Base-by-base conservation (phyloP, 2,888 invertebrate species). In the Macrophya alboannulata region DNA sequence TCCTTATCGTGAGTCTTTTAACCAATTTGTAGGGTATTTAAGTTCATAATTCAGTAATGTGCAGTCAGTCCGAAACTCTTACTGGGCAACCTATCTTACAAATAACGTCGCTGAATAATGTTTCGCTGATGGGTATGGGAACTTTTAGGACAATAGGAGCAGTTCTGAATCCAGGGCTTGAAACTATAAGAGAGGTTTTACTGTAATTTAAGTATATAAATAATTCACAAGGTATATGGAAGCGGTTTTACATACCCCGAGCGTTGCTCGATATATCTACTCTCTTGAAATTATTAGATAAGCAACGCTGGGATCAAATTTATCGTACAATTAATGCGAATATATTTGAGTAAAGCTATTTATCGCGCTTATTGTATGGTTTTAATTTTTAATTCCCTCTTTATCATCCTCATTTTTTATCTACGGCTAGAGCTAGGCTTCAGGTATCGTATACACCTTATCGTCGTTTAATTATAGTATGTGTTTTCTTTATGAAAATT, bases 311-410 rank as follows among this genome's bases (percentile, higher is more conserved):
- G 55, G n/a, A 55, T 0, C 55, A 55, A 55, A 55, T 55, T 55
- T 55, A 55, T 55, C 55, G n/a, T 55, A 55, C 17, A 55, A 55
- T 55, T 8, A 55, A 55, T 55, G n/a, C n/a, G n/a, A n/a, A n/a
- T n/a, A 55, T 51, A n/a, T 55, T n/a, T 55, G 55, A 55, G 55
- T 55, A 8, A n/a, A 55, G n/a, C 55, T n/a, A n/a, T 55, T 55
- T 25, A 59, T 12, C 10, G 25, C 4, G 62, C 4, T 62, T 10
- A 25, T 10, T 62, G 21, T 25, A 62, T 62, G 21, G 25, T 21
- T 25, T 62, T 21, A 62, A 62, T 62, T 62, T 31, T 25, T 10
- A 25, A 12, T 62, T 12, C 12, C 62, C 2, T 25, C 62, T 21
- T 62, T 21, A 25, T 62, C 4, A 25, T 25, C 25, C 25, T 25